Evolutionary conservation across 2,888 invertebrate species (phyloP), one percentile per base, ranked within the genome.

Genomic region (Coelinius sp.): DNA sequence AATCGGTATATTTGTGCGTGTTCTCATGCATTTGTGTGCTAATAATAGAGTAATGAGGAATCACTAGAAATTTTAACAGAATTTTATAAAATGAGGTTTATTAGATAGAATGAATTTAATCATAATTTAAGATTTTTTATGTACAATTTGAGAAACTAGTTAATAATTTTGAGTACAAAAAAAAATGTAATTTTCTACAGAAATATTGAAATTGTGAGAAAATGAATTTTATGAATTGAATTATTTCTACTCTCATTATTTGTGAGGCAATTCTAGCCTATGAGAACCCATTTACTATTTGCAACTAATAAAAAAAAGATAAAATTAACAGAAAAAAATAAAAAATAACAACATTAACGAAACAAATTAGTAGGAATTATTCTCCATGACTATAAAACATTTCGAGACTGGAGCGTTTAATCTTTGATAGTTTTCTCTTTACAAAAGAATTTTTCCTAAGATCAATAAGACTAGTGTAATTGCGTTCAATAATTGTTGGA

Each of bases 401-500:
- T 31, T 35, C 59, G 35, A 20, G 59, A 59, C 2, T 35, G 10
- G 27, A 31, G 31, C 8, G 10, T 14, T 35, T n/a, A 17, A 31
- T 59, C 31, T 10, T 56, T 22, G 31, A 46, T 59, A 35, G 4
- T 31, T 65, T 52, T 64, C 22, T 53, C 35, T 66, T 25, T 4
- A 10, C n/a, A 17, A 24, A 46, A 7, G 59, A 66, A 68, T 24
- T 52, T 12, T 88, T 88, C 85, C 88, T 89, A 84, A 91, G 87
- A 79, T 88, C 89, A 71, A 87, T 87, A 80, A 91, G 89, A 68
- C 89, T 89, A 82, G 91, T 89, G 82, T 90, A 90, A 73, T 89
- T 88, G 71, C 89, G 89, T 83, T 91, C 90, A n/a, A 91, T 89
- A 74, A 91, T 89, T 85, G 91, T 89, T 38, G 91, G 90, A 71